These are phyloP conservation scores for Heloderma charlesbogerti DNA, from an alignment of 2,113 vertebrate genomes.

Conservation along the genomic window DNA sequence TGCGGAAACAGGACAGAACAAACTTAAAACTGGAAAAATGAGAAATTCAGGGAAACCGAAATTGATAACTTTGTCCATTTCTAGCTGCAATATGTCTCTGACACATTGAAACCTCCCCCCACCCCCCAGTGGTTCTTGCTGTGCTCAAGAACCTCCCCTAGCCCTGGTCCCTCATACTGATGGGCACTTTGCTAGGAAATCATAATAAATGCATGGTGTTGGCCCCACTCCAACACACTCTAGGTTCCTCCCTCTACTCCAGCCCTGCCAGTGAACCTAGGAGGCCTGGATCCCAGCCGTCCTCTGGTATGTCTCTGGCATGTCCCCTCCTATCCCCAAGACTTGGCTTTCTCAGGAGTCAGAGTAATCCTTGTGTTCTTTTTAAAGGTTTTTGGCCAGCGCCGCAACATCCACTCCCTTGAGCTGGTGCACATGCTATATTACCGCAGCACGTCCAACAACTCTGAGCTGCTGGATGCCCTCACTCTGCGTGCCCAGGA, in stretches of 20 bases:
- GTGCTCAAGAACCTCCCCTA: background rate
- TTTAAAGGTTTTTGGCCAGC: slow-evolving; percentile 71
- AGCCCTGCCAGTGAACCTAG: no score
- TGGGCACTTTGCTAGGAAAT: background rate
- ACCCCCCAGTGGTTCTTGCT: background rate
- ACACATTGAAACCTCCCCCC: no score
- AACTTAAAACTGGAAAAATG: background rate
- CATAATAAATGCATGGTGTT: background rate
- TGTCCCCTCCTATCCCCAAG: background rate
- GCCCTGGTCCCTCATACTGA: no score
- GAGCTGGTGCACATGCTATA: slow-evolving; percentile 78
- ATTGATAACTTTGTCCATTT: no score
- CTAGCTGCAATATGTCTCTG: background rate
- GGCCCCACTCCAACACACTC: background rate
- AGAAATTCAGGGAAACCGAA: no score
- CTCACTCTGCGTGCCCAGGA: slow-evolving; percentile 72
- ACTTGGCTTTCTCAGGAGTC: background rate
- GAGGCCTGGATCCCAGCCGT: background rate
- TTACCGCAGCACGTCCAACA: slow-evolving; percentile 77
- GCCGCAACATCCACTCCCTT: slow-evolving; percentile 70
- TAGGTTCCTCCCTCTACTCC: background rate
- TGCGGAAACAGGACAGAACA: background rate
- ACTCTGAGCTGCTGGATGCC: slow-evolving; percentile 72
- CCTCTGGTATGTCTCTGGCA: background rate
- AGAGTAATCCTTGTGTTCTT: background rate